These are phyloP conservation scores for Vulpes lagopus DNA, from an alignment of 2,113 vertebrate genomes.

Conservation along the genomic window DNA sequence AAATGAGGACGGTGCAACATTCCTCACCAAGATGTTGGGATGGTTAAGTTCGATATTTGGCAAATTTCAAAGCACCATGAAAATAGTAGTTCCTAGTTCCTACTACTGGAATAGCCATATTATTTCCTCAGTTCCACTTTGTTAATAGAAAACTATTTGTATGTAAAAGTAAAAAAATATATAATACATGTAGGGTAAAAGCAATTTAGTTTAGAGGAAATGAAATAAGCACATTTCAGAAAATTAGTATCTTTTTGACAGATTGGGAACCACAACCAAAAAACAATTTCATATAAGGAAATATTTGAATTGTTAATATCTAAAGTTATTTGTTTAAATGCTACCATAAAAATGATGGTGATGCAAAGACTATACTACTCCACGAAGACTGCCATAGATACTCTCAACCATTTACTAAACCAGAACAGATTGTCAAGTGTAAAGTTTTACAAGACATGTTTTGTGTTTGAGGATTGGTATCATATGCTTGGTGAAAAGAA, in stretches of 20 bases:
- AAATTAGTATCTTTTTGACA: conserved; percentile 11
- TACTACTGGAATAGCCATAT: background rate
- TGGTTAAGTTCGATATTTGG: background rate
- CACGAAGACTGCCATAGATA: background rate
- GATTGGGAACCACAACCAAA: background rate
- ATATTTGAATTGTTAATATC: background rate
- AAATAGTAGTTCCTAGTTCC: background rate
- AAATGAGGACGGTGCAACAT: background rate
- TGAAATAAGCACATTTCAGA: conserved; percentile 13
- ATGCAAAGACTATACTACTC: background rate
- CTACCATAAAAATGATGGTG: background rate
- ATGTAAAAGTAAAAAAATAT: background rate
- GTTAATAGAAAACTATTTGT: background rate
- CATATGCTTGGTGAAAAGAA: background rate
- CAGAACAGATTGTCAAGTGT: background rate
- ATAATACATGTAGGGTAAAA: background rate
- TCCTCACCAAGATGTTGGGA: rapidly evolving
- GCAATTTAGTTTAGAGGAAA: background rate
- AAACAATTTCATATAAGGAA: background rate
- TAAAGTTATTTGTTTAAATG: conserved; percentile 1
- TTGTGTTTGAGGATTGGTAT: conserved; percentile 12
- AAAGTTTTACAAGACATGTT: conserved; percentile 39
- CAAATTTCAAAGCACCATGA: background rate
- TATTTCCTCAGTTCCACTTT: background rate
- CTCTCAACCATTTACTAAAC: background rate